These are phyloP conservation scores for Steatornis caripensis DNA, from an alignment of 2,113 vertebrate species.

Conservation along the genomic window DNA sequence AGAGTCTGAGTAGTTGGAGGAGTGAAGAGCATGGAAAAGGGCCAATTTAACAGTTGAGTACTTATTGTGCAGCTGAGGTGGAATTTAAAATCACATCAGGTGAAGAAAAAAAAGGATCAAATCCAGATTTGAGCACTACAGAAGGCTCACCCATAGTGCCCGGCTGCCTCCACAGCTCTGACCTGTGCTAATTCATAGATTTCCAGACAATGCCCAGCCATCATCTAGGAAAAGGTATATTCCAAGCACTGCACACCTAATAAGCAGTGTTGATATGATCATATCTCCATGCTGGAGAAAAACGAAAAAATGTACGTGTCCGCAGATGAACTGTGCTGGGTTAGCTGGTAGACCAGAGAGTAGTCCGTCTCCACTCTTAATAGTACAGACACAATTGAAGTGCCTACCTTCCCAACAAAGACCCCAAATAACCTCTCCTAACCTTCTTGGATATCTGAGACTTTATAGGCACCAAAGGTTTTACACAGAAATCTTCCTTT, in stretches of 20 bases:
- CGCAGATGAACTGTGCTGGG: background rate
- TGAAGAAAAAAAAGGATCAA: background rate
- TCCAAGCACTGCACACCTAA: rapidly evolving
- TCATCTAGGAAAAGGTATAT: background rate
- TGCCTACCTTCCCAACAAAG: background rate
- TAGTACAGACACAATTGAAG: background rate
- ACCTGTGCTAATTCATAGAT: background rate
- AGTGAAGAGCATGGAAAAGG: background rate
- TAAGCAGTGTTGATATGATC: background rate
- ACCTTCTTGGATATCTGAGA: background rate
- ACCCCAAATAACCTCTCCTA: background rate
- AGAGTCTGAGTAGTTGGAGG: background rate
- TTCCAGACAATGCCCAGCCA: background rate
- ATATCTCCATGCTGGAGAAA: background rate
- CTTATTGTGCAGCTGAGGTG: background rate
- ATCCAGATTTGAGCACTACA: background rate
- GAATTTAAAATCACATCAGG: background rate
- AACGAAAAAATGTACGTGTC: background rate
- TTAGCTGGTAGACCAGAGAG: background rate
- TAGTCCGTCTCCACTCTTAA: background rate
- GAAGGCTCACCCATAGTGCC: background rate
- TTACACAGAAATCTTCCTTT: background rate
- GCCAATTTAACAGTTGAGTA: background rate
- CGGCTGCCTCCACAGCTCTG: background rate
- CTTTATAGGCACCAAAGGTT: background rate